Evolutionary conservation across 2,888 invertebrate species (phyloP).

Genomic region (Macaria liturata): DNA sequence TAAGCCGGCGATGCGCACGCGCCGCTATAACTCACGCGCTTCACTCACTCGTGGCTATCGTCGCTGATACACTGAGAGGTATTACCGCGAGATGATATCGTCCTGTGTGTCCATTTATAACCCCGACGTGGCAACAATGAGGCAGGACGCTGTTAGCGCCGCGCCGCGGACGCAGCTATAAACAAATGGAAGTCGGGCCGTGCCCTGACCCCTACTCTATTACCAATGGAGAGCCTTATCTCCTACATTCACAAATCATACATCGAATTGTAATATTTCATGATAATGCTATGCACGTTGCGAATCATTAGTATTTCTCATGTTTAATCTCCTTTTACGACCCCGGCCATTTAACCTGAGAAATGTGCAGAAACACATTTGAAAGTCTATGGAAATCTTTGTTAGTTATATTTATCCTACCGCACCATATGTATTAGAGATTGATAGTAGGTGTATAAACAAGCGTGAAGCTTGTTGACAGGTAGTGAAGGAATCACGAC

Average conservation of each 20-base stretch:
- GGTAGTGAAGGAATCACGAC: constrained; percentile 58
- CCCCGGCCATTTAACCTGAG: too few species aligned
- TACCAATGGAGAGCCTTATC: constrained; percentile 50
- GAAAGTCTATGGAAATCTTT: too few species aligned
- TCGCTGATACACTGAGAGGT: constrained; percentile 60
- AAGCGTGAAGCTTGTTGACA: constrained; percentile 47
- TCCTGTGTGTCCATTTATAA: constrained; percentile 64
- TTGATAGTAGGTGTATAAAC: too few species aligned
- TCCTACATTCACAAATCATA: constrained; percentile 49
- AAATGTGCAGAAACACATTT: too few species aligned
- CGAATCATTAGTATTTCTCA: constrained; percentile 19
- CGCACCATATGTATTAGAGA: too few species aligned
- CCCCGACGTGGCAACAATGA: constrained; percentile 73
- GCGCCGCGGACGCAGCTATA: constrained; percentile 44
- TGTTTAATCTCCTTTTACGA: not conserved
- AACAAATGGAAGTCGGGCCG: constrained; percentile 67
- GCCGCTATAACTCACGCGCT: constrained; percentile 57
- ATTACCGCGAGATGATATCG: constrained; percentile 63
- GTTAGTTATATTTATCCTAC: too few species aligned
- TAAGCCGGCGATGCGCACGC: constrained; percentile 72
- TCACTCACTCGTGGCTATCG: constrained; percentile 59
- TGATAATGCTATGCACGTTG: constrained; percentile 18
- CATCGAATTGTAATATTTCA: constrained; percentile 46
- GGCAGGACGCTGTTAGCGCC: constrained; percentile 67
- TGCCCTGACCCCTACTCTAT: constrained; percentile 61